phyloP scores from a whole-genome alignment of 2,888 invertebrate genomes.

The Fragum whitleyi region DNA sequence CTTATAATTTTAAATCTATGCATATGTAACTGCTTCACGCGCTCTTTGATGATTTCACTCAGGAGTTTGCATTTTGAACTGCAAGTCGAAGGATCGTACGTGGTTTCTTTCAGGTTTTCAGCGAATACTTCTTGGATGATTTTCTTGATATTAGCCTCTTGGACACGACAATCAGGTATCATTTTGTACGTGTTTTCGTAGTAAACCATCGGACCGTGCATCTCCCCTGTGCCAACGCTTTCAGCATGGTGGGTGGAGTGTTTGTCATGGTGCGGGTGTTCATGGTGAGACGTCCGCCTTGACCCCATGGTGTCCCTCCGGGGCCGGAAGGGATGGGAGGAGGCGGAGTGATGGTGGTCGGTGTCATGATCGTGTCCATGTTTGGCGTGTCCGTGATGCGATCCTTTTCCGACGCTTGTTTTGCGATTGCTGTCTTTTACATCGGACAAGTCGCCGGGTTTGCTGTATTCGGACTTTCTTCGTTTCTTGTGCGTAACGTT shows the following conservation, averaged over 20 bases:
- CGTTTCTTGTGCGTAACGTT: conserved; percentile 40
- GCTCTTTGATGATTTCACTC: conserved; percentile 78
- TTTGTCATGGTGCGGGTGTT: conserved; percentile 39
- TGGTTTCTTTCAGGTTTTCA: conserved; percentile 72
- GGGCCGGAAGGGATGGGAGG: conserved; percentile 65
- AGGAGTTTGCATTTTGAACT: conserved; percentile 71
- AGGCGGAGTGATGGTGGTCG: conserved; percentile 61
- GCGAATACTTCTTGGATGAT: conserved; percentile 71
- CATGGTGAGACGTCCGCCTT: conserved; percentile 49
- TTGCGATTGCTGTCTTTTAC: not conserved
- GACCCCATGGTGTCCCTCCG: conserved; percentile 71
- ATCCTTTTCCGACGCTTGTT: conserved; percentile 3
- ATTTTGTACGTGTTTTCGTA: conserved; percentile 81
- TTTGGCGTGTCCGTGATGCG: conserved; percentile 46
- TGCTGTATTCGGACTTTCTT: conserved; percentile 47
- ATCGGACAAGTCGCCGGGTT: conserved; percentile 44
- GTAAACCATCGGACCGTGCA: conserved; percentile 58
- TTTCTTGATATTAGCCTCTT: conserved; percentile 63
- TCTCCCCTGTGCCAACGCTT: conserved; percentile 69
- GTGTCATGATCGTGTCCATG: conserved; percentile 57
- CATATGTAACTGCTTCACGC: conserved; percentile 73
- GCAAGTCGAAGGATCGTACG: conserved; percentile 70
- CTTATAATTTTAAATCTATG: conserved; percentile 76
- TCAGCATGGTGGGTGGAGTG: conserved; percentile 66
- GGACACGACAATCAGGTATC: conserved; percentile 71